Evolutionary conservation across 2,113 vertebrate species (phyloP).

Genomic region (Tiliqua scincoides): DNA sequence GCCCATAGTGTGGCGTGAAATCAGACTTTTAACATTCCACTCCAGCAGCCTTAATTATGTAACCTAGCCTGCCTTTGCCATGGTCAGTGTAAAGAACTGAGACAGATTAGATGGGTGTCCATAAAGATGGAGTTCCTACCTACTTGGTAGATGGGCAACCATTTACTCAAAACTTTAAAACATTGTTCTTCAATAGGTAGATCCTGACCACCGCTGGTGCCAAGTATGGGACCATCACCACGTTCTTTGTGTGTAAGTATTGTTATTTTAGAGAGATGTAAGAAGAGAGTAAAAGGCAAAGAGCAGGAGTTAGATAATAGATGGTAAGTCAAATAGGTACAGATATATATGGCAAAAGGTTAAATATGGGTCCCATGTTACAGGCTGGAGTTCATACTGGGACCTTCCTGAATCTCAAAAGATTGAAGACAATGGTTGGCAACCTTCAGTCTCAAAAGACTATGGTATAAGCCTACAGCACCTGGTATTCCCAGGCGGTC

Average conservation of each 20-base stretch:
- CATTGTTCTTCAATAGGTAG: background rate
- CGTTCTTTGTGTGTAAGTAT: background rate
- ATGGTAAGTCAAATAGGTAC: too few species aligned
- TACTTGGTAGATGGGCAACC: background rate
- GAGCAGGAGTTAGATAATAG: background rate
- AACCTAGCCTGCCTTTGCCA: background rate
- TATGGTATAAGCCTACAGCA: too few species aligned
- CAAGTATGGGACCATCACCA: background rate
- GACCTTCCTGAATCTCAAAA: background rate
- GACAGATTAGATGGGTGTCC: background rate
- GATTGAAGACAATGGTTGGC: background rate
- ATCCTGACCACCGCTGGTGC: background rate
- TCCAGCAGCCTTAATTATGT: background rate
- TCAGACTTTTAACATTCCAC: background rate
- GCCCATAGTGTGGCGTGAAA: background rate
- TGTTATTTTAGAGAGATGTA: background rate
- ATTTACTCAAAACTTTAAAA: background rate
- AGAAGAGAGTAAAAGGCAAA: background rate
- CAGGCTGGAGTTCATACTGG: background rate
- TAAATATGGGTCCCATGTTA: accelerated
- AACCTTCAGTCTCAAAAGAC: too few species aligned
- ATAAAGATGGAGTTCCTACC: background rate
- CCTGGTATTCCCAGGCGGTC: too few species aligned
- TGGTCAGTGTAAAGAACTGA: background rate
- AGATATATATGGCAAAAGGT: background rate